These are phyloP conservation scores for Hemichromis elongatus DNA, from an alignment of 2,113 vertebrate species.

Conservation along the genomic window DNA sequence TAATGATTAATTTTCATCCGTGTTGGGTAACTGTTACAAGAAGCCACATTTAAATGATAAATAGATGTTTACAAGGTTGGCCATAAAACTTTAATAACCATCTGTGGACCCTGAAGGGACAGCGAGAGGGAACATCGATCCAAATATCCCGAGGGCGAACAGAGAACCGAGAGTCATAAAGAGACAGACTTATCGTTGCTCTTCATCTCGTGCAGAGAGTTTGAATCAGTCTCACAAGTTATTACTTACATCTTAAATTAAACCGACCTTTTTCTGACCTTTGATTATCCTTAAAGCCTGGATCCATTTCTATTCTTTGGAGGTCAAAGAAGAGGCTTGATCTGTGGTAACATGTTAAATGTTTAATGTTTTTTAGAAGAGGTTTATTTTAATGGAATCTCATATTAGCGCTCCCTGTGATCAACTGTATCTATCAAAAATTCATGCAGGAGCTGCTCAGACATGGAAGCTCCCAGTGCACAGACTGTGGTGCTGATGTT, in stretches of 20 bases:
- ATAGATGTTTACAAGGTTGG: slow-evolving; percentile 23
- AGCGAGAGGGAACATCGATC: neutral
- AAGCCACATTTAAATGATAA: slow-evolving; percentile 30
- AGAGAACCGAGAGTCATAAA: neutral
- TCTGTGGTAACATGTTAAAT: neutral
- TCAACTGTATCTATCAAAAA: neutral
- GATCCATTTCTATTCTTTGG: neutral
- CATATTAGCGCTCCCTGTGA: neutral
- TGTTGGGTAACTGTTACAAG: slow-evolving; percentile 22
- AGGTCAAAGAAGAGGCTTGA: neutral
- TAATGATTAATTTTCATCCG: slow-evolving; percentile 15
- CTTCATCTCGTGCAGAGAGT: neutral
- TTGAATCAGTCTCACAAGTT: neutral
- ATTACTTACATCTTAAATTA: neutral
- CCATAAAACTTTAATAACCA: slow-evolving; percentile 49
- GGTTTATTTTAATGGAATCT: neutral
- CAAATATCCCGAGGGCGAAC: slow-evolving; percentile 27
- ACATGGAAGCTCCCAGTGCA: neutral
- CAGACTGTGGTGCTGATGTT: neutral
- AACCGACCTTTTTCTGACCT: neutral
- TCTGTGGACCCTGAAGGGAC: slow-evolving; percentile 15
- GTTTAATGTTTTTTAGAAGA: neutral
- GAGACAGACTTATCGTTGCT: neutral
- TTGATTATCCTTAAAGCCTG: neutral
- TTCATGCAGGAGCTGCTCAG: neutral